Conservation (phyloP, 2,113 vertebrate species). For the Saccopteryx leptura region DNA sequence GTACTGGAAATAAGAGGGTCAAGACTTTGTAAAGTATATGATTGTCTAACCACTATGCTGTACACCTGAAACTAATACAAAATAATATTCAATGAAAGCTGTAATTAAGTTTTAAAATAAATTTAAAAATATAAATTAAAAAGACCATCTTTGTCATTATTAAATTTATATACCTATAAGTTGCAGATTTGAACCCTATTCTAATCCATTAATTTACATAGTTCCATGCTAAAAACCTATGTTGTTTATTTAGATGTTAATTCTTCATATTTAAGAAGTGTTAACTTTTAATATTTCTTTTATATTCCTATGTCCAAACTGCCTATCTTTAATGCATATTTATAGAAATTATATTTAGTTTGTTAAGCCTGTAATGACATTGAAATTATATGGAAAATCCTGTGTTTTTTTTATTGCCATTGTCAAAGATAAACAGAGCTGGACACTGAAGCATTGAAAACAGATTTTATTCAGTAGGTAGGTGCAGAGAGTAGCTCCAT, state of each 20-base stretch:
- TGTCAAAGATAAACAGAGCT: not conserved
- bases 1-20: too few species aligned
- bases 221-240: not conserved
- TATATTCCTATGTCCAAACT: not conserved
- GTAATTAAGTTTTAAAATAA: too few species aligned
- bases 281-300: not conserved
- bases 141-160: not conserved
- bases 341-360: not conserved
- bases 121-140: not conserved
- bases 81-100: too few species aligned
- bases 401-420: not conserved
- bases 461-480: not conserved
- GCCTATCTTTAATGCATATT: not conserved
- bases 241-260: not conserved
- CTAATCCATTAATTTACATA: not conserved
- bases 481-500: not conserved
- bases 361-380: not conserved
- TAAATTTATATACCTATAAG: not conserved
- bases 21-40: too few species aligned
- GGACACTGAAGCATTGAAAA: not conserved
- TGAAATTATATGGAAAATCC: not conserved
- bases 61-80: too few species aligned
- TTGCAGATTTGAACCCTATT: not conserved
- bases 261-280: not conserved
- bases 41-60: too few species aligned